These are phyloP conservation scores for Tipula lateralis DNA, from an alignment of 2,888 invertebrate genomes.

Conservation along the genomic window DNA sequence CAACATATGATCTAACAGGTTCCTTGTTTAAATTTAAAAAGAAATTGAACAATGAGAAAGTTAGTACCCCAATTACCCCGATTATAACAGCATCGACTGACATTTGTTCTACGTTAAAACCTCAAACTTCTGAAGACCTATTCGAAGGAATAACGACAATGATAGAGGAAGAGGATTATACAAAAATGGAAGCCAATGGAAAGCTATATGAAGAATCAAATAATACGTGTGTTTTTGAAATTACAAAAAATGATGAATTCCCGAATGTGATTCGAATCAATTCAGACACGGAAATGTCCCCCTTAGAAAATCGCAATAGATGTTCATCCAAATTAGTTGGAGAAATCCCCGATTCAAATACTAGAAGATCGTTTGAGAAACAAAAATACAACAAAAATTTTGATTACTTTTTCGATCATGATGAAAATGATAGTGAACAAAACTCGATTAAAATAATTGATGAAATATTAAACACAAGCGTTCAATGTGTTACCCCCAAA, in stretches of 20 bases:
- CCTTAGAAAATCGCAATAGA: not conserved
- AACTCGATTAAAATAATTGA: not conserved
- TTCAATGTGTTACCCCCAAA: not conserved
- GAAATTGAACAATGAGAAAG: not conserved
- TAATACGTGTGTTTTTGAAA: conserved; percentile 2
- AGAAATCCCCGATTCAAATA: not conserved
- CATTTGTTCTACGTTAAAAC: not conserved
- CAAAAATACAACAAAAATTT: not conserved
- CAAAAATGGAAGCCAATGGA: not conserved
- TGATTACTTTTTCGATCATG: not conserved
- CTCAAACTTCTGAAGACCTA: not conserved
- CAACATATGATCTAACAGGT: not conserved
- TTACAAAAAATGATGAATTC: conserved; percentile 25
- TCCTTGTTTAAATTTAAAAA: conserved; percentile 7
- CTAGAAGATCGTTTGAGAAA: not conserved
- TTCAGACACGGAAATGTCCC: conserved; percentile 25
- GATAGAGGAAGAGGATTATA: not conserved
- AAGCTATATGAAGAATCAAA: not conserved
- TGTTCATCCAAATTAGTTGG: not conserved
- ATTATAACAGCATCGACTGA: not conserved
- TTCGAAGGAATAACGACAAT: not conserved
- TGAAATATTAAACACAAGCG: not conserved
- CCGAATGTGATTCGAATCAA: conserved; percentile 26
- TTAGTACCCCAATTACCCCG: not conserved
- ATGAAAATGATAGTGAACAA: not conserved